phyloP scores from a whole-genome alignment of 1,140 invertebrate species.

The Gryon sp. region DNA sequence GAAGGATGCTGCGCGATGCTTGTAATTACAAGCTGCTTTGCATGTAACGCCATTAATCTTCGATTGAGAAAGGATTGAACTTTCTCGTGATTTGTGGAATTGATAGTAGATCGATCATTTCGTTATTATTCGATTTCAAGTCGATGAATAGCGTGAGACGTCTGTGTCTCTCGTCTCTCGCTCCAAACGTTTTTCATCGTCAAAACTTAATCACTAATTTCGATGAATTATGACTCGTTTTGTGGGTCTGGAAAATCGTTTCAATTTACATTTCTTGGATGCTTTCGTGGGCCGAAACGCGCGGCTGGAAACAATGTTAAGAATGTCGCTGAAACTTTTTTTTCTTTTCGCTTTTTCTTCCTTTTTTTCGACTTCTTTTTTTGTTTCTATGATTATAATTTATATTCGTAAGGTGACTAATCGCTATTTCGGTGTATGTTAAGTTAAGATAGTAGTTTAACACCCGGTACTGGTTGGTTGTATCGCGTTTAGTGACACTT shows the following conservation, averaged over 20 bases:
- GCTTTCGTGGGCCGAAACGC: slow-evolving; percentile 2
- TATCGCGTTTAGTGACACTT: slow-evolving; percentile 65
- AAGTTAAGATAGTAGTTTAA: slow-evolving; percentile 54
- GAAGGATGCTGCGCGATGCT: slow-evolving; percentile 49
- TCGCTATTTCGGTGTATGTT: slow-evolving; percentile 46
- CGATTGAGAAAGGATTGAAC: slow-evolving; percentile 60
- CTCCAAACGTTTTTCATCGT: slow-evolving; percentile 30
- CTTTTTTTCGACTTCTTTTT: slow-evolving; percentile 1
- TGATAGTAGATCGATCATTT: slow-evolving; percentile 56
- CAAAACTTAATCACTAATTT: no score
- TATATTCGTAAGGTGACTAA: slow-evolving; percentile 36
- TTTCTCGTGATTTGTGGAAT: slow-evolving; percentile 64
- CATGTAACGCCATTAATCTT: slow-evolving; percentile 63
- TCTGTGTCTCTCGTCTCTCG: slow-evolving; percentile 45
- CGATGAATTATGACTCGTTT: slow-evolving; percentile 45
- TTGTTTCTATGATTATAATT: slow-evolving; percentile 34
- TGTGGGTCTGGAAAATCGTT: slow-evolving; percentile 17
- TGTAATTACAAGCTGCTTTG: slow-evolving; percentile 62
- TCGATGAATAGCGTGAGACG: slow-evolving; percentile 45
- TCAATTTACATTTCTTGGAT: slow-evolving; percentile 33
- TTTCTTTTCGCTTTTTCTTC: background rate
- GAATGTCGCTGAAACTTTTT: background rate
- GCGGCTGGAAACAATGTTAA: background rate
- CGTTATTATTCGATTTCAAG: slow-evolving; percentile 46
- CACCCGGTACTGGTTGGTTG: slow-evolving; percentile 37